These are phyloP conservation scores for Gisinianus flammeolus DNA, from an alignment of 2,888 invertebrate genomes.

Conservation along the genomic window DNA sequence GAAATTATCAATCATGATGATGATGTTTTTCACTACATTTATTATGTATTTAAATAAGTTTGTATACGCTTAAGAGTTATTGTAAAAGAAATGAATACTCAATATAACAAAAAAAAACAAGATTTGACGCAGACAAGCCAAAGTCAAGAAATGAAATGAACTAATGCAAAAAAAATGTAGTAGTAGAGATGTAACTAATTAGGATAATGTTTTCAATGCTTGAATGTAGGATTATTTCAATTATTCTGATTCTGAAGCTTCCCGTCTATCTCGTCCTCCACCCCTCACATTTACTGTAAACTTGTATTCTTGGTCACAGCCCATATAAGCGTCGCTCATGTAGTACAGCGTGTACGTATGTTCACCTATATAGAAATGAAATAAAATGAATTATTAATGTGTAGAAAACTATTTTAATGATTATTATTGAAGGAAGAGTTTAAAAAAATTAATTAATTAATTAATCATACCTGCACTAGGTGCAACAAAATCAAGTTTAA, in stretches of 20 bases:
- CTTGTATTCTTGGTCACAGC: constrained; percentile 99
- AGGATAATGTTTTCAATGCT: background rate
- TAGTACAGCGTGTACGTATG: constrained; percentile 95
- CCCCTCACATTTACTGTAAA: constrained; percentile 82
- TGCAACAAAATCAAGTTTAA: constrained; percentile 89
- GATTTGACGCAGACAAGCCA: background rate
- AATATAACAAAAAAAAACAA: background rate
- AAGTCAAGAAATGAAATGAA: background rate
- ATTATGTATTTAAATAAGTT: too few species aligned
- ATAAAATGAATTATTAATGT: constrained; percentile 7
- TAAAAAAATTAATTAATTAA: background rate
- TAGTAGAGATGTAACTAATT: background rate
- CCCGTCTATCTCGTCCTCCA: constrained; percentile 45
- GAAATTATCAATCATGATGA: too few species aligned
- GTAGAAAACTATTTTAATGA: background rate
- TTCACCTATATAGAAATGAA: constrained; percentile 66
- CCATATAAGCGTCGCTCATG: constrained; percentile 99
- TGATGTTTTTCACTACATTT: too few species aligned
- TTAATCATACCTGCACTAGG: constrained; percentile 70
- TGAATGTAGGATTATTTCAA: background rate
- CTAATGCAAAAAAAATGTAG: background rate
- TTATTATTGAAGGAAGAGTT: background rate
- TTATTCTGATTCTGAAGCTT: constrained; percentile 36
- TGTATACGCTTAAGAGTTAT: background rate
- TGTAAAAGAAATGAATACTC: background rate